phyloP scores from a whole-genome alignment of 2,113 vertebrate species.

The Myotis davidii region DNA sequence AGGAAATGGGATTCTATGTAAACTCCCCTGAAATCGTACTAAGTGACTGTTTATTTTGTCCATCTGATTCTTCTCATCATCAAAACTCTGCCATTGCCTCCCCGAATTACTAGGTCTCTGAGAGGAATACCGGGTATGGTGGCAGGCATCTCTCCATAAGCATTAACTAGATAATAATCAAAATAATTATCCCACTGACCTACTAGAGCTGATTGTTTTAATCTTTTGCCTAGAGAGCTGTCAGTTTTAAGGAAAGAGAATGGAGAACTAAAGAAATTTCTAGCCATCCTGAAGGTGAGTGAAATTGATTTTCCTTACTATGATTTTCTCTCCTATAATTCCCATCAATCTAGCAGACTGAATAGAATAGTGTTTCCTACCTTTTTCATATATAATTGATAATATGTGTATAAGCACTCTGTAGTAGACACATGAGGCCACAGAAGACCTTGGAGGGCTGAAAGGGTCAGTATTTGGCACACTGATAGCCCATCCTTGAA shows the following conservation, averaged over 20 bases:
- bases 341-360: neutral
- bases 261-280: constrained; percentile 88
- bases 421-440: constrained; percentile 17
- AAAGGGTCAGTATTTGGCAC: neutral
- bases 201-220: constrained; percentile 55
- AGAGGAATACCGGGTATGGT: neutral
- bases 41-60: constrained; percentile 43
- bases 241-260: constrained; percentile 87
- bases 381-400: constrained; percentile 37
- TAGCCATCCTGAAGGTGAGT: constrained; percentile 89
- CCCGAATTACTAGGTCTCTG: constrained; percentile 25
- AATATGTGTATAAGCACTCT: neutral
- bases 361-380: constrained; percentile 21
- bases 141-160: constrained; percentile 23
- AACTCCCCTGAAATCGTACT: neutral
- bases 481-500: constrained; percentile 30
- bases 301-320: constrained; percentile 34
- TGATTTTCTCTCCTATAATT: constrained; percentile 39
- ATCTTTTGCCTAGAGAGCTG: constrained; percentile 83
- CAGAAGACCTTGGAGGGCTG: neutral
- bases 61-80: constrained; percentile 17
- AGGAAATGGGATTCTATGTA: neutral
- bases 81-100: neutral
- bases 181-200: neutral
- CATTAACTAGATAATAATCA: constrained; percentile 1